These are phyloP conservation scores for Melanotaenia trifasciata DNA, from an alignment of 2,797 vertebrate species.

Conservation along the genomic window DNA sequence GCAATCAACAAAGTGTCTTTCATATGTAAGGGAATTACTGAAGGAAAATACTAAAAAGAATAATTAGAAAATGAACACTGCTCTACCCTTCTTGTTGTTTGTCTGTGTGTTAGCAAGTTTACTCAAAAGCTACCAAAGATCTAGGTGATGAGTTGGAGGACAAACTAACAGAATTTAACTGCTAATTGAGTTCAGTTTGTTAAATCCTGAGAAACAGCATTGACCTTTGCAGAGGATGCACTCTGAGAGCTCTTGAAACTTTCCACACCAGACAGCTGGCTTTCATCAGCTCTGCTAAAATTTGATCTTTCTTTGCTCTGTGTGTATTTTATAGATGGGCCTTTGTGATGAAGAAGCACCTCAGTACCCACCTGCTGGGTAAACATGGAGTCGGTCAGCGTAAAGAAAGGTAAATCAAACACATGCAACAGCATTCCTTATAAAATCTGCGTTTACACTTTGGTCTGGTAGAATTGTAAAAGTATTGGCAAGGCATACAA, in stretches of 20 bases:
- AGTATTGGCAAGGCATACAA: neutral
- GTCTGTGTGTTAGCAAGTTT: neutral
- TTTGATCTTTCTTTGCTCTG: constrained; percentile 7
- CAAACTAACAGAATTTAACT: neutral
- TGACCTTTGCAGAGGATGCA: neutral
- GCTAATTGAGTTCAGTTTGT: neutral
- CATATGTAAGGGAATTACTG: neutral
- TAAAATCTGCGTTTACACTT: constrained; percentile 3
- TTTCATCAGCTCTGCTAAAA: constrained; percentile 25
- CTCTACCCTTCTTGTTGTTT: neutral
- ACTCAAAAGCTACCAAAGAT: neutral
- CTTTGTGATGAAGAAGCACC: constrained; percentile 99
- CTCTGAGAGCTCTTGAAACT: neutral
- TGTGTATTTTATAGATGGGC: constrained; percentile 87
- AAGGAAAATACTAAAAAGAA: neutral
- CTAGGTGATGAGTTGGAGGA: neutral
- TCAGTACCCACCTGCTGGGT: constrained; percentile 95
- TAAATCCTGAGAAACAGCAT: neutral
- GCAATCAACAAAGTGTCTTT: no score
- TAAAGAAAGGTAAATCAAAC: constrained; percentile 91
- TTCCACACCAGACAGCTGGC: constrained; percentile 12
- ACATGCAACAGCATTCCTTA: neutral
- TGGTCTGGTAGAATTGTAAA: neutral
- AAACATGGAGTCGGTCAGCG: constrained; percentile 96
- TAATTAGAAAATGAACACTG: neutral